Conservation (phyloP, 2,113 vertebrate genomes). For the Nothocercus julius region DNA sequence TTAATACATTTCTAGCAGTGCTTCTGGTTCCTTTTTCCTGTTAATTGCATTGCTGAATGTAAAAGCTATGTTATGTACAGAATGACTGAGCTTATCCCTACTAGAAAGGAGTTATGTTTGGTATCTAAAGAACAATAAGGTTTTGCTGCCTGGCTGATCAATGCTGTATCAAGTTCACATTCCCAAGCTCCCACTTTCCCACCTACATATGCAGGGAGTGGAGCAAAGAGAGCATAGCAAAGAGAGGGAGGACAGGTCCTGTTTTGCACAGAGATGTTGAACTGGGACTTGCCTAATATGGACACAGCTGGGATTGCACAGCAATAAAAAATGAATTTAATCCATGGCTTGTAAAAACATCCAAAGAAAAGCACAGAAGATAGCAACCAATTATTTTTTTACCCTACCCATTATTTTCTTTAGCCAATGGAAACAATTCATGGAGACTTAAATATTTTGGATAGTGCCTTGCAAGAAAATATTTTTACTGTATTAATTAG, state of each 20-base stretch:
- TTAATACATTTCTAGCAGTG: slow-evolving; percentile 50
- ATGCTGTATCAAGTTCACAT: slow-evolving; percentile 81
- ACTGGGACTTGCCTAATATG: slow-evolving; percentile 63
- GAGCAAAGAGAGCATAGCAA: slow-evolving; percentile 24
- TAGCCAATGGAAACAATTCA: slow-evolving; percentile 31
- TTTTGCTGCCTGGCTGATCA: slow-evolving; percentile 88
- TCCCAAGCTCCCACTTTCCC: slow-evolving; percentile 82
- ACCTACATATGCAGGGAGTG: slow-evolving; percentile 60
- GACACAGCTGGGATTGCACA: slow-evolving; percentile 49
- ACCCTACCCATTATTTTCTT: slow-evolving; percentile 32
- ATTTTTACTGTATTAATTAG: background rate
- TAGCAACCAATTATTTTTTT: slow-evolving; percentile 62
- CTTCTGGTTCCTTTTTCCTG: slow-evolving; percentile 44
- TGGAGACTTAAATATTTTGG: slow-evolving; percentile 31
- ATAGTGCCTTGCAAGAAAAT: slow-evolving; percentile 25
- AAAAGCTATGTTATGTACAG: slow-evolving; percentile 82
- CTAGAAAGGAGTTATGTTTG: slow-evolving; percentile 84
- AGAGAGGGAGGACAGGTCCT: slow-evolving; percentile 45
- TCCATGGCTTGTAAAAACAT: slow-evolving; percentile 56
- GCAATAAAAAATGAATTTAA: slow-evolving; percentile 64
- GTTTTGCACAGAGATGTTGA: slow-evolving; percentile 36
- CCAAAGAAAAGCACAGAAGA: slow-evolving; percentile 57
- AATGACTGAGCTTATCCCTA: slow-evolving; percentile 75
- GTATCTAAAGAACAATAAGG: slow-evolving; percentile 89
- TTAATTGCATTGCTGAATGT: slow-evolving; percentile 69